Conservation (phyloP, 64 coral and sea anemone species). For the Catalaphyllia jardinei region DNA sequence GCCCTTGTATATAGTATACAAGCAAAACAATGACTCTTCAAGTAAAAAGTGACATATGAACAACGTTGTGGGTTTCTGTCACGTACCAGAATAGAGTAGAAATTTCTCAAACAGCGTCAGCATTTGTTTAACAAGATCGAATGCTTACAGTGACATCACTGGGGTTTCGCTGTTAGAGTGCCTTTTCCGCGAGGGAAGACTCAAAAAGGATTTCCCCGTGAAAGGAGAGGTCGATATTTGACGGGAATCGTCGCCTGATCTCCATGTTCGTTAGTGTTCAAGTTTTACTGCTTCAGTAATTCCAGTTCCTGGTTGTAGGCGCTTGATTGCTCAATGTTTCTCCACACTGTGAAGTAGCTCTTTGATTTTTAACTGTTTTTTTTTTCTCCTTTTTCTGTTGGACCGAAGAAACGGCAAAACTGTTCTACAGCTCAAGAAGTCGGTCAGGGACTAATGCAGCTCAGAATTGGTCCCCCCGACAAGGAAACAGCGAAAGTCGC, state of each 20-base stretch:
- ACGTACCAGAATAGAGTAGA: neutral
- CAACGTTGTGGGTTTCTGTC: slow-evolving; percentile 23
- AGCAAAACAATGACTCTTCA: neutral
- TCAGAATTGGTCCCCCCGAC: neutral
- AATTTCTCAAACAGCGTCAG: slow-evolving; percentile 2
- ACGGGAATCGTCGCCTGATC: neutral
- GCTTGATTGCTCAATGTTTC: neutral
- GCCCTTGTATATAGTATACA: neutral
- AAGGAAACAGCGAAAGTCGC: neutral
- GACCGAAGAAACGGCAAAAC: neutral
- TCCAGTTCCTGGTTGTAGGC: neutral
- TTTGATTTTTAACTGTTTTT: neutral
- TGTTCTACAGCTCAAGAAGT: neutral
- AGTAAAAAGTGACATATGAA: slow-evolving; percentile 6
- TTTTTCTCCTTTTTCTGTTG: neutral
- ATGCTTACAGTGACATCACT: neutral
- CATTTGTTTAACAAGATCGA: neutral
- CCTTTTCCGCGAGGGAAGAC: neutral
- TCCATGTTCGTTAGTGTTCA: slow-evolving; percentile 15
- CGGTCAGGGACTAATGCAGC: slow-evolving; percentile 1
- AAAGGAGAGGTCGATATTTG: neutral
- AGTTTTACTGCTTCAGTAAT: neutral
- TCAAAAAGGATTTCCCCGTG: neutral
- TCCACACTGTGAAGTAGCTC: neutral
- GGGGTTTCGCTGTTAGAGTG: neutral